Base-by-base conservation (phyloP, 64 coral and sea anemone species). In the Porites australiensis region DNA sequence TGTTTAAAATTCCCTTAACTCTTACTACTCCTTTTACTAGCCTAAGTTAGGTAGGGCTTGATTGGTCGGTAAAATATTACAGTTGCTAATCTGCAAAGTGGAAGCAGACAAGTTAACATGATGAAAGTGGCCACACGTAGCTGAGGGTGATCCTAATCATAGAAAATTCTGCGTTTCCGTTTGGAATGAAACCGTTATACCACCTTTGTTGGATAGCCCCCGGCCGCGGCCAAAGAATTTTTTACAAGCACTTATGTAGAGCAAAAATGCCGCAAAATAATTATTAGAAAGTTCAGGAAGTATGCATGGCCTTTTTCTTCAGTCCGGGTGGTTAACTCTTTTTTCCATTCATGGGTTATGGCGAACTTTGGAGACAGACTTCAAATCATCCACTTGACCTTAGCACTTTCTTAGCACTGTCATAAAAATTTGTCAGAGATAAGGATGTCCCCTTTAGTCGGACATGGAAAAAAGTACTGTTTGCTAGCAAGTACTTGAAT, bases 331-430 rank as follows among this genome's bases (percentile, higher is more conserved):
- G 27, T 37, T 0, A 37, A 37, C 27, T 37, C 27, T 37, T 37
- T 37, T 37, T 37, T 37, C 27, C 27, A 37, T 37, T 37, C 27
- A 37, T 37, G 27, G 62, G 62, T 64, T 57, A 4, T 7, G 54
- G 7, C 13, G 18, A 54, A 19, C n/a, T 20, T 54, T n/a, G 54
- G 18, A 53, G 75, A 77, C 22, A 13, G 19, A 19, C 22, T 78
- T 78, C 53, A 15, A 50, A 21, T 78, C 19, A 21, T 78, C 75
- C 75, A 78, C 75, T 78, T 78, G 75, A 78, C 75, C 75, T 13
- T 78, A 15, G 27, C 4, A 20, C 27, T 37, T 0, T 1, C 27
- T 37, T 37, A 37, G 27, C 27, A 37, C 27, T 37, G 27, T 37
- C 27, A 10, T 7, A 55, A 55, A 55, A 55, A 54, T 22, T 78